These are phyloP conservation scores for Nipponacmea schrenckii DNA, from an alignment of 2,888 invertebrate species.

Conservation along the genomic window DNA sequence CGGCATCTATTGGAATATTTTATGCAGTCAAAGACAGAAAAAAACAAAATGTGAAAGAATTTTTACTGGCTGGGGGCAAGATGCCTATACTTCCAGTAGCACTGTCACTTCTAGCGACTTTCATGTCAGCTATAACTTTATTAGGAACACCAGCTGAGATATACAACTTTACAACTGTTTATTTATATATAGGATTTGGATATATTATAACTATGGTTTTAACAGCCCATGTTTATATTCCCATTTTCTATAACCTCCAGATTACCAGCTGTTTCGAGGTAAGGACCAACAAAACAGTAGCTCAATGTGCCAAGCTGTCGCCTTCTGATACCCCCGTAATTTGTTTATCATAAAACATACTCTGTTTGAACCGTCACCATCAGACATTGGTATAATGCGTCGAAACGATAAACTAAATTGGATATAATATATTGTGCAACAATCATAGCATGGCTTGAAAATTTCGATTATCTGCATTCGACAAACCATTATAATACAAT, in stretches of 20 bases:
- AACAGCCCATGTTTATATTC: constrained; percentile 51
- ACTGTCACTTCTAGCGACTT: constrained; percentile 60
- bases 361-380: neutral
- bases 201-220: constrained; percentile 56
- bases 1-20: constrained; percentile 51
- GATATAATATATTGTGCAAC: no score
- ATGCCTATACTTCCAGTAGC: constrained; percentile 63
- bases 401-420: no score
- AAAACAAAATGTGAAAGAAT: constrained; percentile 70
- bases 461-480: no score
- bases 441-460: no score
- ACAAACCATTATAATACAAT: no score
- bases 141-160: constrained; percentile 43
- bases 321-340: no score
- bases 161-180: constrained; percentile 50
- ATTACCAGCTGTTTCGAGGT: constrained; percentile 58
- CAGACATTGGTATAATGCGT: neutral
- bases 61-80: constrained; percentile 59
- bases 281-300: constrained; percentile 19
- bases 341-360: no score
- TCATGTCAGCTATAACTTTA: constrained; percentile 44
- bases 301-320: no score
- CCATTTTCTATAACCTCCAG: constrained; percentile 51
- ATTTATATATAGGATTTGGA: constrained; percentile 51
- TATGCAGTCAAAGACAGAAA: constrained; percentile 71